Percentiles rank a stretch among this genome's conserved stretches.
phyloP scores from a whole-genome alignment of 2,797 vertebrate genomes.

The Sebastolobus alascanus region DNA sequence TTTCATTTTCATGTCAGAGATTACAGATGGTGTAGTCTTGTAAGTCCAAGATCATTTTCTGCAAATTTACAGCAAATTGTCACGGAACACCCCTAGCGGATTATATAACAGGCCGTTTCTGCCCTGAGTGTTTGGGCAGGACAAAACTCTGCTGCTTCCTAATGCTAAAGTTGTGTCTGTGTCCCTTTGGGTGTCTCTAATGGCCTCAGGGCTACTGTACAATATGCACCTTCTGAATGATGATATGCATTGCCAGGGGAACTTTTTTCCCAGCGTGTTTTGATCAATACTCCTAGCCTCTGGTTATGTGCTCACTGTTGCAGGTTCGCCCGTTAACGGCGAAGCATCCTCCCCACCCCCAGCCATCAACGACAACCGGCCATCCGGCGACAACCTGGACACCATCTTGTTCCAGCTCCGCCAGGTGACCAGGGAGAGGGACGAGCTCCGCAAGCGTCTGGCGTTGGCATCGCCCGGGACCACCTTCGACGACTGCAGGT shows the following conservation, averaged over 20 bases:
- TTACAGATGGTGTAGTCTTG: conserved; percentile 42
- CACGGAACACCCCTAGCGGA: conserved; percentile 21
- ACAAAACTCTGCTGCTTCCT: conserved; percentile 8
- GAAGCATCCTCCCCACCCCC: conserved; percentile 96
- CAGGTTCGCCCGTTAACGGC: conserved; percentile 92
- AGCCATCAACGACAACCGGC: conserved; percentile 89
- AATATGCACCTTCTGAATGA: neutral
- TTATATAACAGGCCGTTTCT: conserved; percentile 32
- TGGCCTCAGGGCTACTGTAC: neutral
- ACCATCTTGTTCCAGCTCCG: conserved; percentile 94
- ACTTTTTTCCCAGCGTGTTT: neutral
- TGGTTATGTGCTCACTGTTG: conserved; percentile 66
- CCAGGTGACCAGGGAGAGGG: conserved; percentile 96
- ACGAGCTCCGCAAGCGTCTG: conserved; percentile 95
- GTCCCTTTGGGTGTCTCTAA: neutral
- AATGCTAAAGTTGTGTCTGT: conserved; percentile 8
- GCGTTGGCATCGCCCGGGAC: conserved; percentile 95
- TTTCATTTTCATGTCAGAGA: conserved; percentile 44
- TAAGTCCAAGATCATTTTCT: conserved; percentile 50
- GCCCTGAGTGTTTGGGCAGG: conserved; percentile 24
- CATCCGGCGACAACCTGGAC: conserved; percentile 93
- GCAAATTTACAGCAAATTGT: conserved; percentile 50
- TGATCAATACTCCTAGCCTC: conserved; percentile 24
- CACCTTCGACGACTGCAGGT: conserved; percentile 98
- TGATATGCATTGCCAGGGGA: neutral